Percentiles rank a stretch among this genome's conserved stretches.
Conservation (phyloP, 2,113 vertebrate genomes). For the Myxocyprinus asiaticus region DNA sequence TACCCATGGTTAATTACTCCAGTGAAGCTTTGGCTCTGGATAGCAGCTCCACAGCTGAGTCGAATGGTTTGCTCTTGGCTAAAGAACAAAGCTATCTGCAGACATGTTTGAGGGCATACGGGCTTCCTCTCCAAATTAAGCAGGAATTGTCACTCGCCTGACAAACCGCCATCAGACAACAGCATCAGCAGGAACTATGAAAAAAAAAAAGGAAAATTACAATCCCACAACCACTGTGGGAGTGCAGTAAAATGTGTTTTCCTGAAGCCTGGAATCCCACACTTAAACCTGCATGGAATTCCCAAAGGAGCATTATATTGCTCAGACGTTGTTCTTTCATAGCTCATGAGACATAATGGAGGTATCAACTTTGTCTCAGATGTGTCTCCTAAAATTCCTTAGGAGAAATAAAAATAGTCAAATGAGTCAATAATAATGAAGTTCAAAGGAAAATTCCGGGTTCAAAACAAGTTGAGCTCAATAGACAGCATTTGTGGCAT, state of each 20-base stretch:
- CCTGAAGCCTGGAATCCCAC: conserved; percentile 73
- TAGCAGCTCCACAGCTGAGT: conserved; percentile 69
- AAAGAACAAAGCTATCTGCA: conserved; percentile 66
- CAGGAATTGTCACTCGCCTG: conserved; percentile 61
- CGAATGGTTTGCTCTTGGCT: conserved; percentile 61
- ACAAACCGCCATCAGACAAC: conserved; percentile 71
- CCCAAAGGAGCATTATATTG: too few species aligned
- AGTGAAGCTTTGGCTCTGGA: conserved; percentile 62
- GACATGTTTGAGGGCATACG: conserved; percentile 49
- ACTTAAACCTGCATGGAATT: conserved; percentile 60
- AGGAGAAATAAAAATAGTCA: too few species aligned
- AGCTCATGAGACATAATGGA: too few species aligned
- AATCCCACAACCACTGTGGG: conserved; percentile 73
- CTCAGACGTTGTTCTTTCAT: too few species aligned
- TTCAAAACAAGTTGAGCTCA: too few species aligned
- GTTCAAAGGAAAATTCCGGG: too few species aligned
- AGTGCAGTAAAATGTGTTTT: conserved; percentile 76
- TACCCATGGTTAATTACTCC: conserved; percentile 75
- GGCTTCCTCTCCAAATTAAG: conserved; percentile 57
- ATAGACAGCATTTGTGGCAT: too few species aligned
- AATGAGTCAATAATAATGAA: too few species aligned
- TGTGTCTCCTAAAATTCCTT: too few species aligned
- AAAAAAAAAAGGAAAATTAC: conserved; percentile 62
- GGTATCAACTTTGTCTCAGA: too few species aligned
- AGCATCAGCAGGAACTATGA: conserved; percentile 62